These are phyloP conservation scores for Mastigias papua DNA, from an alignment of 30 jellyfish, hydroid and myxozoan genomes.

Conservation along the genomic window DNA sequence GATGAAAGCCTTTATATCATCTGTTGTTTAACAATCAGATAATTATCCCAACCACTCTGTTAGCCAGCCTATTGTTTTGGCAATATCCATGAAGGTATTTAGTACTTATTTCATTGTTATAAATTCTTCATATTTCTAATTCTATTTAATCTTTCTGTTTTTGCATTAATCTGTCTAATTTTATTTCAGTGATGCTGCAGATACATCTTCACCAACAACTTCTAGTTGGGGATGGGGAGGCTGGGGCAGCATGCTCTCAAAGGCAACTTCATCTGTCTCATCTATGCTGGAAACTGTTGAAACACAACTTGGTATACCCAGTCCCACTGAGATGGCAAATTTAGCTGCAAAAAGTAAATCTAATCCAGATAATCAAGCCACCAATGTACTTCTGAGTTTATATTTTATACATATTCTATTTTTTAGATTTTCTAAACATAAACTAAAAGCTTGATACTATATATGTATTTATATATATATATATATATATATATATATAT, in stretches of 20 bases:
- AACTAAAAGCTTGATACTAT: no score
- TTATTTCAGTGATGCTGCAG: slow-evolving; percentile 11
- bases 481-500: no score
- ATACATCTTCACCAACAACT: slow-evolving; percentile 16
- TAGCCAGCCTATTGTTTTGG: no score
- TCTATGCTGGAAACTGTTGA: slow-evolving; percentile 88
- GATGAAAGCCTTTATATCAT: no score
- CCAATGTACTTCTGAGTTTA: not conserved
- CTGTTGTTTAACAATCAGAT: no score
- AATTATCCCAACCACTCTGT: no score
- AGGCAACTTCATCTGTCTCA: slow-evolving; percentile 86
- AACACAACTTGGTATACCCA: slow-evolving; percentile 95
- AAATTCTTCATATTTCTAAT: not conserved
- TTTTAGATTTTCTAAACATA: no score
- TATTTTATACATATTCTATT: no score
- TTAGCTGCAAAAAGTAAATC: slow-evolving; percentile 26
- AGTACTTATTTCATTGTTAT: not conserved
- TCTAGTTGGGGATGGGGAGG: slow-evolving; percentile 98
- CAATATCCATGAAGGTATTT: no score
- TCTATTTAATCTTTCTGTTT: not conserved
- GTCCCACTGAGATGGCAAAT: slow-evolving; percentile 87
- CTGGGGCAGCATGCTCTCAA: slow-evolving; percentile 84
- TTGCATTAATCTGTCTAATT: not conserved
- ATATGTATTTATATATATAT: no score
- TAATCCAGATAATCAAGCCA: not conserved